Conservation (phyloP, 1,140 invertebrate genomes). For the Tyrophagus putrescentiae region DNA sequence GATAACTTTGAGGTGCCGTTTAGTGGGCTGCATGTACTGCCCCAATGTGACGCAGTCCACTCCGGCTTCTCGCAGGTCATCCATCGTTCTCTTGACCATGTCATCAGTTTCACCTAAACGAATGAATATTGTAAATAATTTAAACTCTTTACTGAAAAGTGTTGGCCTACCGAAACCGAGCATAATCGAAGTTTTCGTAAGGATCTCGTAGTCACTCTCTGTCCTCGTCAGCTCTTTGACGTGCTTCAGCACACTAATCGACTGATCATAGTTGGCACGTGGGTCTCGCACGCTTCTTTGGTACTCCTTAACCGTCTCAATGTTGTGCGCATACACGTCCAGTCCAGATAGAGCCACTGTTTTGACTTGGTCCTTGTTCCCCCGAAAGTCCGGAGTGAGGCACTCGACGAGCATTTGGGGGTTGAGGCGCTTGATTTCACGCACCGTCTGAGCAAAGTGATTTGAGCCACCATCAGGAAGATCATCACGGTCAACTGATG, state of each 20-base stretch:
- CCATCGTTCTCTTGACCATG: conserved; percentile 70
- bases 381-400: conserved; percentile 87
- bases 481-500: conserved; percentile 95
- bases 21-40: conserved; percentile 99
- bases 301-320: conserved; percentile 75
- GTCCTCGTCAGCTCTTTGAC: conserved; percentile 49
- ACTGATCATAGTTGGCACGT: conserved; percentile 63
- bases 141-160: too few relatives aligned
- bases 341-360: conserved; percentile 63
- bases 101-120: conserved; percentile 65
- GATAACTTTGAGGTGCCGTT: conserved; percentile 78
- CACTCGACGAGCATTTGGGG: conserved; percentile 84
- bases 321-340: conserved; percentile 92
- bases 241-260: conserved; percentile 58
- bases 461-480: conserved; percentile 72
- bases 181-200: conserved; percentile 99
- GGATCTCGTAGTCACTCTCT: conserved; percentile 26
- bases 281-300: conserved; percentile 57
- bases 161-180: conserved; percentile 53
- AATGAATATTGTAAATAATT: background rate
- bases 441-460: conserved; percentile 81
- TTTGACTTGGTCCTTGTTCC: conserved; percentile 56
- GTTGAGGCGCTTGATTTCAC: conserved; percentile 47
- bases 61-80: conserved; percentile 55
- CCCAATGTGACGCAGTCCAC: conserved; percentile 94